A percentile compares a stretch with the other conserved stretches of the same genome.
Evolutionary conservation across 2,888 invertebrate genomes (phyloP).

Genomic region (Rotaria sp.): DNA sequence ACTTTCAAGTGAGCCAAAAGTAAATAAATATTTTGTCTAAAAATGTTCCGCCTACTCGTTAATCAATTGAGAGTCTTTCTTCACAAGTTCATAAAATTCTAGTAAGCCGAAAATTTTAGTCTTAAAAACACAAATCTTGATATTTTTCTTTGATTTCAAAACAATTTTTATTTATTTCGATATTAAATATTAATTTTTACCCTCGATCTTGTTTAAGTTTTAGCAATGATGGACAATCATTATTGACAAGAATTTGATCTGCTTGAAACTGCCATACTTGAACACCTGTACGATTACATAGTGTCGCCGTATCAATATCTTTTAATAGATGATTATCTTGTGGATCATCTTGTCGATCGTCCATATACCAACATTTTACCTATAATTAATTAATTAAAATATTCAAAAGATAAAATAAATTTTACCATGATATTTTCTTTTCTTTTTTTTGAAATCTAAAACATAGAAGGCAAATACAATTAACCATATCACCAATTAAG

Average conservation of each 20-base stretch:
- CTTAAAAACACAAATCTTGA: too few species aligned
- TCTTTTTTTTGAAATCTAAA: neutral
- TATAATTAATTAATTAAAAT: neutral
- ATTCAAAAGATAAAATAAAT: neutral
- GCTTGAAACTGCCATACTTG: neutral
- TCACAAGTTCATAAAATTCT: too few species aligned
- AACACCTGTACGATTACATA: neutral
- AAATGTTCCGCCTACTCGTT: too few species aligned
- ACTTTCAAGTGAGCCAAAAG: too few species aligned
- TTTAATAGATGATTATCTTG: neutral
- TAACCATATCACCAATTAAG: too few species aligned
- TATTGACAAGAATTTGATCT: neutral
- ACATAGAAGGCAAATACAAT: too few species aligned
- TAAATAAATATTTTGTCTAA: too few species aligned
- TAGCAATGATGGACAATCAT: neutral
- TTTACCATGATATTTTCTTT: neutral
- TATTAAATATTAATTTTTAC: neutral
- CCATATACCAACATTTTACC: constrained; percentile 14
- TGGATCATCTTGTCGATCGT: neutral
- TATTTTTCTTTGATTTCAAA: too few species aligned
- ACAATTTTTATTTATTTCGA: too few species aligned
- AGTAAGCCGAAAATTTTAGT: too few species aligned
- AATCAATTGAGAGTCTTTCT: too few species aligned
- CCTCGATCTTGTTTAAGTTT: constrained; percentile 26
- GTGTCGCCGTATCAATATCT: neutral